Base-by-base conservation (phyloP, 2,113 vertebrate genomes). In the Polypterus bichir region DNA sequence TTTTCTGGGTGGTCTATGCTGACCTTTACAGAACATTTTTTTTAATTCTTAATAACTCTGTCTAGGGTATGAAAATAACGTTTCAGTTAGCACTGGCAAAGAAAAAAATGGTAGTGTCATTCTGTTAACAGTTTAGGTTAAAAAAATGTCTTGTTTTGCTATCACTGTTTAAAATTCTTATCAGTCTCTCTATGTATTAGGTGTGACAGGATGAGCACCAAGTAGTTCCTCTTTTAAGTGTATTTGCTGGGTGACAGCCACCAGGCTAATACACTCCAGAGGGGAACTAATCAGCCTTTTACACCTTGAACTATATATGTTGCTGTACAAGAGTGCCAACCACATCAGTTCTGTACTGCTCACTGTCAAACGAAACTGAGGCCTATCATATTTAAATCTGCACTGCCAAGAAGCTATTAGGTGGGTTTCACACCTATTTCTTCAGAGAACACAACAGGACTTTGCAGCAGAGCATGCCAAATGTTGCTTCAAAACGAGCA, bases 361-460 rank as follows among this genome's bases (percentile, higher is more conserved):
- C 71, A 46, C 60, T 70, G 75, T 74, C 78, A 73, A 63, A 27
- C 45, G n/a, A 77, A 64, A 77, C 79, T 81, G 83, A 85, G 82
- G 82, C 77, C 78, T 78, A 80, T 84, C 82, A 77, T 73, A 74
- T 79, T 70, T 72, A 71, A 81, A 79, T 73, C 72, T 70, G 71
- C 82, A 79, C 77, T 80, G 83, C 76, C 84, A 78, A 76, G 74
- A 74, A 75, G 78, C 79, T 78, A 80, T 83, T 79, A 83, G 73
- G 78, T 54, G 65, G 75, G 46, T 11, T 44, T 52, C 51, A 83
- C 74, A 76, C 74, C 27, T 27, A 27, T 27, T 27, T 27, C 27
- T 27, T 27, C 27, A 27, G 27, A 27, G 27, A 27, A 27, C 27
- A 27, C 27, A 27, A 27, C 27, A 27, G 27, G 27, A 27, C 27